Conservation (phyloP, 1,140 invertebrate genomes). For the Ceratina australensis region DNA sequence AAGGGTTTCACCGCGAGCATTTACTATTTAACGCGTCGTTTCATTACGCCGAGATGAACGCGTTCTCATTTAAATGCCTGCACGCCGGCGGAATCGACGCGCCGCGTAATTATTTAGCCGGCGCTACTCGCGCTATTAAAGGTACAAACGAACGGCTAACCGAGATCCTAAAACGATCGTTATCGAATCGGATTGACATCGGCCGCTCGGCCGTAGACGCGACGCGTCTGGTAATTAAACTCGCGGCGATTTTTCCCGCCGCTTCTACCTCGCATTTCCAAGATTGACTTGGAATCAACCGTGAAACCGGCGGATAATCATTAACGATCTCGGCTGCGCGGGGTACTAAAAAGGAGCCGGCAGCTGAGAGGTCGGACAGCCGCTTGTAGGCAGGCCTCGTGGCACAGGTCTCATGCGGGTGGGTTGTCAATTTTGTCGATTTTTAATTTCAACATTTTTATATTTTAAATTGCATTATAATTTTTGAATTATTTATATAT, state of each 20-base stretch:
- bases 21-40: constrained; percentile 41
- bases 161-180: constrained; percentile 52
- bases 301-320: constrained; percentile 52
- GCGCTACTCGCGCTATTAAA: constrained; percentile 30
- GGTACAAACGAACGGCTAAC: neutral
- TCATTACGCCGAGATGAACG: constrained; percentile 13
- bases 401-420: too few species aligned
- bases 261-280: constrained; percentile 52
- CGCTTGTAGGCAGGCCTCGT: too few species aligned
- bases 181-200: constrained; percentile 58
- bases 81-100: constrained; percentile 8
- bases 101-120: constrained; percentile 41
- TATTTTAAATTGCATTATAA: too few species aligned
- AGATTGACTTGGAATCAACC: neutral
- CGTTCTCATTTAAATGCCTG: constrained; percentile 46
- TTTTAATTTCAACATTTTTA: too few species aligned
- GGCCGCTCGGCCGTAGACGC: neutral
- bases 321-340: constrained; percentile 51
- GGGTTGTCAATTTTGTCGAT: too few species aligned
- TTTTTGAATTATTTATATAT: too few species aligned
- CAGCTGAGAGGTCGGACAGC: constrained; percentile 49
- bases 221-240: constrained; percentile 57
- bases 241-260: constrained; percentile 48
- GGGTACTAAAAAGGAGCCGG: constrained; percentile 44
- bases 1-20: too few species aligned